Base-by-base conservation (phyloP, 2,888 invertebrate species). In the Drosophila nr. medialis region DNA sequence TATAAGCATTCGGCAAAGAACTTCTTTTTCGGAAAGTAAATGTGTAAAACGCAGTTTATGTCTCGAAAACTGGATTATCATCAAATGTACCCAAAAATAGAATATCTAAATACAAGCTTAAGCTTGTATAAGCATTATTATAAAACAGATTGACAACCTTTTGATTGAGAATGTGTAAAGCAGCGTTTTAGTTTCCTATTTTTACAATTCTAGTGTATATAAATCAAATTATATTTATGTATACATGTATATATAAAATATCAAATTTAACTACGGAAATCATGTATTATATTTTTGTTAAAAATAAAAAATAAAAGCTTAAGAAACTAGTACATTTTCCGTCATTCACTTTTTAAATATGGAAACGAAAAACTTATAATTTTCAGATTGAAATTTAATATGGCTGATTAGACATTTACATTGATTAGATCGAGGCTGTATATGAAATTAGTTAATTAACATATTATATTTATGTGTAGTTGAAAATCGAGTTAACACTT, bases 121-220 rank as follows among this genome's bases (percentile, higher is more conserved):
- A 40, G 40, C n/a, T 40, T n/a, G 1, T 4, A n/a, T 1, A 40
- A n/a, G n/a, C 38, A 38, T n/a, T 13, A 7, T 10, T 10, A n/a
- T 6, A 24, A 24, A 53, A 2, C 6, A 11, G 6, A 18, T 49
- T 15, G 29, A 18, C 10, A 48, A 7, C 48, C 49, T 40, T 40
- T 40, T n/a, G 8, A n/a, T n/a, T n/a, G 4, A 1, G 0, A 38
- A 38, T 8, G 0, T n/a, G 8, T 8, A 4, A 38, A 18, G n/a
- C 38, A 8, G 0, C 1, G 8, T n/a, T n/a, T n/a, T n/a, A 3
- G 8, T 8, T 38, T 38, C 1, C 1, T 38, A 2, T 7, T n/a
- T 10, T 40, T 2, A n/a, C 1, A 40, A 11, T 4, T 11, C 2
- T 11, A n/a, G 4, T 40, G 2, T n/a, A n/a, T 0, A n/a, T 10